phyloP scores from a whole-genome alignment of 2,888 invertebrate species.

The Epirrita christyi region DNA sequence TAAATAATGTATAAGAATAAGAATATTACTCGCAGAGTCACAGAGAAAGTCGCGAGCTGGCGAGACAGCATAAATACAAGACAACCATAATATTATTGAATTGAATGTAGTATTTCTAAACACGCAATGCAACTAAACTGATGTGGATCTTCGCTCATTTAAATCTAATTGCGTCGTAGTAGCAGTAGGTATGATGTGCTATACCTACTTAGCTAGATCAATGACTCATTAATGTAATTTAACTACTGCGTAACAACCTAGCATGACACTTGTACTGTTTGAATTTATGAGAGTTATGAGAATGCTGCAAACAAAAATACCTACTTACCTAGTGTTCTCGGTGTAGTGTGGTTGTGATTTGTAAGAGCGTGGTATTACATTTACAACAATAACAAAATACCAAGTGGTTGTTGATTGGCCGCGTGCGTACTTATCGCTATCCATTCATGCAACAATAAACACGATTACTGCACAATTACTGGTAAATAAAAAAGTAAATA shows the following conservation, averaged over 20 bases:
- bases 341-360: too few species aligned
- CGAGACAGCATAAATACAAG: too few species aligned
- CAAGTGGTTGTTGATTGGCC: too few species aligned
- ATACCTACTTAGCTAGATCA: background rate
- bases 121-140: background rate
- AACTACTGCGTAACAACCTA: too few species aligned
- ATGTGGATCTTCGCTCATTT: constrained; percentile 1
- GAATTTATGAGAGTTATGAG: constrained; percentile 6
- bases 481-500: too few species aligned
- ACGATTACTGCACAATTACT: too few species aligned
- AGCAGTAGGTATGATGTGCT: constrained; percentile 3
- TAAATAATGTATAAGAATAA: too few species aligned
- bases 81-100: too few species aligned
- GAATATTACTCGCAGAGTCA: too few species aligned
- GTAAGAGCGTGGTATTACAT: background rate
- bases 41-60: too few species aligned
- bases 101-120: background rate
- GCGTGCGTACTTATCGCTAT: background rate
- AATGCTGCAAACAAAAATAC: constrained; percentile 1
- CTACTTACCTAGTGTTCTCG: too few species aligned
- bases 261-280: background rate
- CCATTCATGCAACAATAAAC: constrained; percentile 5
- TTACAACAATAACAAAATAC: too few species aligned
- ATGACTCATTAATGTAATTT: constrained; percentile 3
- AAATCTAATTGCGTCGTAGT: constrained; percentile 8